Conservation (phyloP, 2,113 vertebrate genomes). For the Eretmochelys imbricata region DNA sequence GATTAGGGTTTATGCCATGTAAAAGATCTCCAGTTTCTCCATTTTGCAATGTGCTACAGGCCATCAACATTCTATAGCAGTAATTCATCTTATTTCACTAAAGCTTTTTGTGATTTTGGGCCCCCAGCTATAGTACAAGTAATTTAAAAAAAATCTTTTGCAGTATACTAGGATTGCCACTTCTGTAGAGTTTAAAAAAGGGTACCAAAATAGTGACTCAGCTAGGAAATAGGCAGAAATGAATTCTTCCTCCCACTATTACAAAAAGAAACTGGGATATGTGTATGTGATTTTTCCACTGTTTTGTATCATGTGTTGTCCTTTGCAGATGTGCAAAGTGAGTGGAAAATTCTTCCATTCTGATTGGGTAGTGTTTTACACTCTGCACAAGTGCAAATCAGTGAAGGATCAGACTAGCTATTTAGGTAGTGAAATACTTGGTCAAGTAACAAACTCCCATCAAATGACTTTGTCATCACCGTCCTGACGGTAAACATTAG, state of each 20-base stretch:
- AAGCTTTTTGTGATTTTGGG: not conserved
- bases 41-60: not conserved
- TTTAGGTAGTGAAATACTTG: constrained; percentile 25
- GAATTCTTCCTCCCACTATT: not conserved
- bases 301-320: not conserved
- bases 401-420: not conserved
- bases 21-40: not conserved
- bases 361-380: not conserved
- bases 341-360: not conserved
- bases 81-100: constrained; percentile 8
- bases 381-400: not conserved
- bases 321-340: not conserved
- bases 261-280: not conserved
- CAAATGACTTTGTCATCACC: not conserved
- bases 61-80: not conserved
- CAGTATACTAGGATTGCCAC: not conserved
- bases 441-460: not conserved
- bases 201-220: not conserved
- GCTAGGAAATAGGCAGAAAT: not conserved
- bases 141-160: not conserved
- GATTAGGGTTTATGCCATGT: not conserved
- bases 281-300: not conserved
- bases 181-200: not conserved
- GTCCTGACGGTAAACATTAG: not conserved
- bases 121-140: not conserved